These are phyloP conservation scores for Pemphigus obesinymphae DNA, from an alignment of 1,140 invertebrate species.

Conservation along the genomic window DNA sequence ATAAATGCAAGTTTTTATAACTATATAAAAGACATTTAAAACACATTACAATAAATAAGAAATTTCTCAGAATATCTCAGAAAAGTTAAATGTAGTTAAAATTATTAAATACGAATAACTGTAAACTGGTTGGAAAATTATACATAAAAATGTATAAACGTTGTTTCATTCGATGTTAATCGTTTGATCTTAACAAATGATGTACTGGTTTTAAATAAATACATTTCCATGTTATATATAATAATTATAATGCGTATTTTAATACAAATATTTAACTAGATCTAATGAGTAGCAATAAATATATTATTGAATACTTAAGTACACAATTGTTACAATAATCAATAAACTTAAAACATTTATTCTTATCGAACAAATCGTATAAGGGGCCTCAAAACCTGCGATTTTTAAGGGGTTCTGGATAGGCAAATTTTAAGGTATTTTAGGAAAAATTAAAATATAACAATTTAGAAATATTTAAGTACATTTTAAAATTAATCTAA, in stretches of 20 bases:
- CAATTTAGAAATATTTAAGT: too few relatives aligned
- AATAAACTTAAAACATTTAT: too few relatives aligned
- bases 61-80: neutral
- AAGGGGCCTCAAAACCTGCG: too few relatives aligned
- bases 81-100: neutral
- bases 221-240: neutral
- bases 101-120: neutral
- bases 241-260: neutral
- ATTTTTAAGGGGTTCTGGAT: too few relatives aligned
- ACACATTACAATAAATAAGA: neutral
- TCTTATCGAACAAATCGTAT: too few relatives aligned
- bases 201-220: conserved; percentile 24
- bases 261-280: conserved; percentile 3
- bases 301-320: neutral
- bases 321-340: too few relatives aligned
- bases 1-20: too few relatives aligned
- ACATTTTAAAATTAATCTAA: too few relatives aligned
- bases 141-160: neutral
- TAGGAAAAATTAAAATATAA: too few relatives aligned
- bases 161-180: neutral
- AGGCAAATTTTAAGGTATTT: too few relatives aligned
- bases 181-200: neutral
- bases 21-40: neutral
- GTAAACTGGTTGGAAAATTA: conserved; percentile 30
- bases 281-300: neutral